Evolutionary conservation across 1,140 invertebrate species (phyloP), one percentile per base, ranked within the genome.

Genomic region (Maconellicoccus hirsutus): DNA sequence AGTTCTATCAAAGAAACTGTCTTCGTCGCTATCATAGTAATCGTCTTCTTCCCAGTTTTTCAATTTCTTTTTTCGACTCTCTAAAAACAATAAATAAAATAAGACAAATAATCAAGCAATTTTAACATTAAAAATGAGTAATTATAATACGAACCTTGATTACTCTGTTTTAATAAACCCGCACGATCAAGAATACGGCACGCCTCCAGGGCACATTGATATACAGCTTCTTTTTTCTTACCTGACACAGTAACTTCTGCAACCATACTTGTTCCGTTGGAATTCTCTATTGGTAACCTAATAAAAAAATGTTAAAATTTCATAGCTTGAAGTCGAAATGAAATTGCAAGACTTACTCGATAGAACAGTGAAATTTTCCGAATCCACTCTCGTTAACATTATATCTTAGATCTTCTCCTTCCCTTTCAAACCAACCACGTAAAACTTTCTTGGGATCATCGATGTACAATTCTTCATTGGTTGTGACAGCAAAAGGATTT

Each of bases 11-110:
- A 96, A 83, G 81, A 92, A 99, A 19, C 90, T 91, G 79, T 98
- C 97, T 73, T 98, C 96, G 78, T 98, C 96, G n/a, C 92, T 95
- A 77, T 96, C 93, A 79, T 96, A 96, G 78, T 84, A 97, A 81
- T 97, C 93, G 78, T 94, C 88, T 39, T 93, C 91, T 77, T 89
- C 88, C 89, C 89, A 90, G 76, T 91, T 88, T 73, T 85, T 84
- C n/a, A 80, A 77, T 77, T 91, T 91, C 8, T 86, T 81, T 71
- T 89, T 88, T 74, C 84, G 79, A 39, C 87, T 83, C 75, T 87
- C 84, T 86, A 27, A 78, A 77, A 74, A 71, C 27, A 16, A 27
- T 70, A 66, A 23, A 25, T 66, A 66, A 71, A 73, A 73, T 38
- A 69, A 71, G 72, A n/a, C n/a, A n/a, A n/a, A n/a, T n/a, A n/a